Percentiles rank a stretch among this genome's conserved stretches.
Conservation (phyloP, 2,113 vertebrate species). For the Polyodon spathula region DNA sequence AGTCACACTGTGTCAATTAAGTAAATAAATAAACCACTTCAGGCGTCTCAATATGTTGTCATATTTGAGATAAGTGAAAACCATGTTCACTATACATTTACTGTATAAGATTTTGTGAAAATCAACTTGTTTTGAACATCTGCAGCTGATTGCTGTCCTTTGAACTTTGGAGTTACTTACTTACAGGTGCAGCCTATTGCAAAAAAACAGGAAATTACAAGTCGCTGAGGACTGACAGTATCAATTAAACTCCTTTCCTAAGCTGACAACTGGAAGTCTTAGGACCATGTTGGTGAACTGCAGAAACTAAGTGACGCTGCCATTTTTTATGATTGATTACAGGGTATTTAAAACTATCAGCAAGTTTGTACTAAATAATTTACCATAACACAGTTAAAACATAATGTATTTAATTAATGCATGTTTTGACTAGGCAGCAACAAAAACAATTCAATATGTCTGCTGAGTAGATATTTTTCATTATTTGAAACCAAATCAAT, state of each 20-base stretch:
- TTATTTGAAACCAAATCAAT: background rate
- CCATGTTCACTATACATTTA: too few relatives aligned
- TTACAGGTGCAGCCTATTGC: constrained; percentile 34
- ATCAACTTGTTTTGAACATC: constrained; percentile 28
- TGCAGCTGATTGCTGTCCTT: constrained; percentile 37
- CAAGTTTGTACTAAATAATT: background rate
- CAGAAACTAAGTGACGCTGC: constrained; percentile 8
- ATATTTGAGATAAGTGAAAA: too few relatives aligned
- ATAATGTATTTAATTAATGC: background rate
- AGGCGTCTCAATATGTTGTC: too few relatives aligned
- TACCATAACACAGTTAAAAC: background rate
- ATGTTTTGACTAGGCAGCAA: background rate
- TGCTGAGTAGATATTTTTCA: constrained; percentile 17
- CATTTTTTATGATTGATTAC: too few relatives aligned
- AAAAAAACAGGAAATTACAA: constrained; percentile 37
- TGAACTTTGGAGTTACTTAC: constrained; percentile 32
- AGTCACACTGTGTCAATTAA: too few relatives aligned
- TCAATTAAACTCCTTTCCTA: constrained; percentile 27
- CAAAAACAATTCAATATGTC: background rate
- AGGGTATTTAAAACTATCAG: too few relatives aligned
- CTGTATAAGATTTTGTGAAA: background rate
- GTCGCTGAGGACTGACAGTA: constrained; percentile 41
- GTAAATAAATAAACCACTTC: too few relatives aligned
- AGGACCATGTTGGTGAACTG: constrained; percentile 25
- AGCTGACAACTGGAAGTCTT: background rate